These are phyloP conservation scores for Sebastes matsubarae DNA, from an alignment of 2,797 vertebrate genomes.

Conservation along the genomic window DNA sequence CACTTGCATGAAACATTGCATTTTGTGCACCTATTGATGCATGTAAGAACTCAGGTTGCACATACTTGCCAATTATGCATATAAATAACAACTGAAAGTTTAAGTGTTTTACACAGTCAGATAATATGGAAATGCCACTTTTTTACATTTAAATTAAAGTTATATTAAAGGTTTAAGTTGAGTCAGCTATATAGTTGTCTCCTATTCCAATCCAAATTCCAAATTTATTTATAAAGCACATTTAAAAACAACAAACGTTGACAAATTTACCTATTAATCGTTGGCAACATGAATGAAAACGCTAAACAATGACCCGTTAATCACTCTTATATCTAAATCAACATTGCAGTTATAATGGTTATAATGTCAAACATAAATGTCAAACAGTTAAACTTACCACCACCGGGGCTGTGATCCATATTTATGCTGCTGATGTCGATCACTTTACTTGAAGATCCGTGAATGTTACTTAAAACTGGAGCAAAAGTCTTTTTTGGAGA, in stretches of 20 bases:
- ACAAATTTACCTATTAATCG: background rate
- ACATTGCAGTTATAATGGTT: background rate
- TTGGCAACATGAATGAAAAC: constrained; percentile 11
- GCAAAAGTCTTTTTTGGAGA: constrained; percentile 49
- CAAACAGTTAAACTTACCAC: constrained; percentile 56
- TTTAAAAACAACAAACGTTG: too few relatives aligned
- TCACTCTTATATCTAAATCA: background rate
- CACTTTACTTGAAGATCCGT: constrained; percentile 20
- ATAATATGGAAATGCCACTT: background rate
- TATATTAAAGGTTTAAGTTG: background rate
- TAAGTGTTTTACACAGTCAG: background rate
- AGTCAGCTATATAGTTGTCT: background rate
- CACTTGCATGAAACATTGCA: background rate
- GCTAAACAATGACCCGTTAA: background rate
- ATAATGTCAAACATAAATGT: background rate
- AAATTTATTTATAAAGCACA: too few relatives aligned
- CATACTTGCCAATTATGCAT: background rate
- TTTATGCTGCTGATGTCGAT: constrained; percentile 55
- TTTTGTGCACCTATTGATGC: background rate
- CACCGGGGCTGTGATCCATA: constrained; percentile 85
- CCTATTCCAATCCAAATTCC: too few relatives aligned
- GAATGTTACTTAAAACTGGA: constrained; percentile 28
- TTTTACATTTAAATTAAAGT: background rate
- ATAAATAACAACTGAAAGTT: background rate
- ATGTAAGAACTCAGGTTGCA: background rate